Base-by-base conservation (phyloP, 1,140 invertebrate species). In the Caenorhabditis inopinata region DNA sequence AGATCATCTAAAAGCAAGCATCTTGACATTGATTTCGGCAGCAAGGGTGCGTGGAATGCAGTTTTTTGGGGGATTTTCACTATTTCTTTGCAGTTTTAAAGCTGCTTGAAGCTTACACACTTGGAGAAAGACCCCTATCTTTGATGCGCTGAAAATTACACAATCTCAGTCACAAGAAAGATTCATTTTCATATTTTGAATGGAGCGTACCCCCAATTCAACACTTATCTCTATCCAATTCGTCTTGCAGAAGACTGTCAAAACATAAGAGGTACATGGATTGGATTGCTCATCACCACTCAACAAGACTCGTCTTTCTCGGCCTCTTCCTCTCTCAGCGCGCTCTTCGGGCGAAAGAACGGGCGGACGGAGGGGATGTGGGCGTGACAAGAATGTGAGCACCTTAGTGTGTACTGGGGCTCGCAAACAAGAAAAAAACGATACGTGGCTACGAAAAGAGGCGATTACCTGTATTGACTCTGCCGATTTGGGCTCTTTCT, bases 381-480 rank as follows among this genome's bases (percentile, higher is more conserved):
- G 11, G 7, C 58, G 16, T 6, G 16, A 18, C 7, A 18, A 48
- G 23, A n/a, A n/a, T 42, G 5, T 42, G 53, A 62, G 53, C 27
- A 35, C 27, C n/a, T n/a, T n/a, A n/a, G n/a, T n/a, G n/a, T n/a
- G 7, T n/a, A 35, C 21, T 38, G 32, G 58, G 18, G 58, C 58
- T 38, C 58, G 38, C 58, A 68, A 68, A 68, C 58, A 68, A 38
- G n/a, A n/a, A 68, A 68, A 29, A 68, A 68, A 68, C 29, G 58
- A 68, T 68, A 68, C 58, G 29, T 38, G 29, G n/a, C n/a, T n/a
- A n/a, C n/a, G n/a, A 38, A 38, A 21, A 68, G 32, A 58, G 32
- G 38, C 58, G 35, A 68, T 38, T 68, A 68, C 58, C 58, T 21
- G 11, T 62, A 18, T 18, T 68, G 58, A 68, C 58, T 18, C 12